Base-by-base conservation (phyloP, 2,888 invertebrate genomes). In the Noctua pronuba region DNA sequence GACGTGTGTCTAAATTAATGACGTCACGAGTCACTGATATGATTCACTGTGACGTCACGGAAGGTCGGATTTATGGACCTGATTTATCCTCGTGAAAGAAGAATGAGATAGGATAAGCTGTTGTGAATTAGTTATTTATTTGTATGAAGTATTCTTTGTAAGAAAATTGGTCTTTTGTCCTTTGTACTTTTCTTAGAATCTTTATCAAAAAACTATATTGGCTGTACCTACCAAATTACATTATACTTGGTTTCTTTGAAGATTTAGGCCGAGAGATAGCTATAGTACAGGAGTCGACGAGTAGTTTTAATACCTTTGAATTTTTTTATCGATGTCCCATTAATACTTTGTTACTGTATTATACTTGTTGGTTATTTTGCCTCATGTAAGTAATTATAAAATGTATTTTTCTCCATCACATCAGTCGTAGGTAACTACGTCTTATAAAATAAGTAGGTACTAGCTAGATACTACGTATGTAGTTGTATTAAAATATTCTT, bases 1-100 rank as follows among this genome's bases (percentile, higher is more conserved):
- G 91, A 90, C 90, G 89, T 75, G 87, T 87, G 83, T 85, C 86
- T 84, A 91, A 92, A 94, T 93, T 94, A 93, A 94, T 93, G 94
- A 92, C 92, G 90, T 90, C 91, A 93, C 91, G 93, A 91, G 90
- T 88, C 86, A 89, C 88, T 90, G 92, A 92, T 93, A 92, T 90
- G 92, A 93, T 93, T 92, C 92, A 92, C 86, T 79, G 82, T 91
- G 91, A 91, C 89, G 86, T 90, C 91, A 88, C 77, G 82, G 80
- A 76, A 88, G 82, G 78, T 75, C 78, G 79, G 88, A 91, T 92
- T 91, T 91, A 90, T 91, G 88, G 88, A 72, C 66, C 84, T 89
- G 88, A 91, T 93, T 89, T 88, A 91, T 90, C 87, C 89, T 90
- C 83, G 88, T 91, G 90, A 91, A 87, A 88, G 90, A 90, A 86